phyloP scores from a whole-genome alignment of 2,113 vertebrate species.

The Coryphaenoides rupestris region DNA sequence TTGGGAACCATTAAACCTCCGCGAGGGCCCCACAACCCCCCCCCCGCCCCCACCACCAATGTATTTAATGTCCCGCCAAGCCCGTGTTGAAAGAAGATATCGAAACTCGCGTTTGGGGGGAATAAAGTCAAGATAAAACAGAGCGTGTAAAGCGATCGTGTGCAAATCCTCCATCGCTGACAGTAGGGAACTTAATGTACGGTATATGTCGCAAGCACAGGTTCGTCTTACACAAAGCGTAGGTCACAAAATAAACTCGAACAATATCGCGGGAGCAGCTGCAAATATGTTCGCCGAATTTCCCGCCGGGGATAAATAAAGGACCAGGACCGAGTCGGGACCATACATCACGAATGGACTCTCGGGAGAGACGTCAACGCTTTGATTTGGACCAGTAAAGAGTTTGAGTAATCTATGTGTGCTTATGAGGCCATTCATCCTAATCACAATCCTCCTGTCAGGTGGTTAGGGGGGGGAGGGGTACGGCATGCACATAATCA shows the following conservation, averaged over 20 bases:
- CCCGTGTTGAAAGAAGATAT: slow-evolving; percentile 31
- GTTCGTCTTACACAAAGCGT: slow-evolving; percentile 28
- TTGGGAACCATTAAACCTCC: slow-evolving; percentile 28
- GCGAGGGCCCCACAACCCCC: slow-evolving; percentile 44
- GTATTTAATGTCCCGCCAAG: slow-evolving; percentile 29
- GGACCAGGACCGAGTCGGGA: too few species aligned
- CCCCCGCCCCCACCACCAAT: too few species aligned
- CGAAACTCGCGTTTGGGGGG: slow-evolving; percentile 9
- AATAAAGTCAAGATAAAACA: slow-evolving; percentile 24
- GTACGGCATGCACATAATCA: too few species aligned
- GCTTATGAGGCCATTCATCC: slow-evolving; percentile 9
- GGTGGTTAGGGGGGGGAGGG: too few species aligned
- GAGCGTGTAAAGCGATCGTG: slow-evolving; percentile 18
- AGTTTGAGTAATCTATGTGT: slow-evolving; percentile 25
- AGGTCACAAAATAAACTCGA: slow-evolving; percentile 25
- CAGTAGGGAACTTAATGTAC: slow-evolving; percentile 26
- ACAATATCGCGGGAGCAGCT: slow-evolving; percentile 42
- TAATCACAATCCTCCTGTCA: neutral
- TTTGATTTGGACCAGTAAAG: slow-evolving; percentile 42
- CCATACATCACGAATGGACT: slow-evolving; percentile 13
- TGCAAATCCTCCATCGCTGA: slow-evolving; percentile 25
- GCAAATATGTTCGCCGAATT: slow-evolving; percentile 25
- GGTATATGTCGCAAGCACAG: slow-evolving; percentile 16
- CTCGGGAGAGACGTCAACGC: slow-evolving; percentile 27
- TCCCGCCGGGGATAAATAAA: too few species aligned